These are phyloP conservation scores for Podocnemis expansa DNA, from an alignment of 2,113 vertebrate genomes.

Conservation along the genomic window DNA sequence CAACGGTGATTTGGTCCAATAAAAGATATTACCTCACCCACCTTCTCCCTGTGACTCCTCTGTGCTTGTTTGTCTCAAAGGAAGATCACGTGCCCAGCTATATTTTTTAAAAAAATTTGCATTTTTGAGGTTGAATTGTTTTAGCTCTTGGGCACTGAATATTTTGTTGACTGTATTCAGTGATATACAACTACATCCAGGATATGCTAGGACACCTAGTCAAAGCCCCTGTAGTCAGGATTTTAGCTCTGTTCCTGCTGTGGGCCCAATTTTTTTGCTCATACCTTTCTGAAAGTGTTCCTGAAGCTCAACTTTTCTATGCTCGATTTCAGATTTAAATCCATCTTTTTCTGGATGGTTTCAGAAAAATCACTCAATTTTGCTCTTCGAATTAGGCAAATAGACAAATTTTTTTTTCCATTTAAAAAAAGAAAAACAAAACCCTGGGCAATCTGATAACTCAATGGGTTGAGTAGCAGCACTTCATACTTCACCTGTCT, in stretches of 20 bases:
- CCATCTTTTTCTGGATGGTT: background rate
- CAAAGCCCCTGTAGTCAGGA: background rate
- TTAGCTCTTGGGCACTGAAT: background rate
- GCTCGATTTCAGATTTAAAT: constrained; percentile 2
- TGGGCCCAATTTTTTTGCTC: background rate
- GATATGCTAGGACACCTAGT: background rate
- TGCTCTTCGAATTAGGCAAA: background rate
- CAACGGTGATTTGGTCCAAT: background rate
- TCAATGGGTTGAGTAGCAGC: background rate
- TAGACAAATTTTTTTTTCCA: background rate
- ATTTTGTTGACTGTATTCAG: background rate
- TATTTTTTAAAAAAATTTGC: background rate
- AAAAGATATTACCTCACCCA: background rate
- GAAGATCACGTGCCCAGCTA: background rate
- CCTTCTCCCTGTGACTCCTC: background rate
- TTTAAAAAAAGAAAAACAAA: background rate
- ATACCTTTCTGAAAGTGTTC: constrained; percentile 16
- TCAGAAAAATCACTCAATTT: background rate
- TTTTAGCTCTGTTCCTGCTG: constrained; percentile 35
- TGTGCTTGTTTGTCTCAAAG: background rate
- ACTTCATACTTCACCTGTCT: background rate
- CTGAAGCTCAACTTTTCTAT: background rate
- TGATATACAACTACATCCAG: background rate
- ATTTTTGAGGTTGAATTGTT: background rate
- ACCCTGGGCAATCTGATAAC: fast-evolving